phyloP scores from a whole-genome alignment of 2,888 invertebrate species.

The Drosophila cognata region DNA sequence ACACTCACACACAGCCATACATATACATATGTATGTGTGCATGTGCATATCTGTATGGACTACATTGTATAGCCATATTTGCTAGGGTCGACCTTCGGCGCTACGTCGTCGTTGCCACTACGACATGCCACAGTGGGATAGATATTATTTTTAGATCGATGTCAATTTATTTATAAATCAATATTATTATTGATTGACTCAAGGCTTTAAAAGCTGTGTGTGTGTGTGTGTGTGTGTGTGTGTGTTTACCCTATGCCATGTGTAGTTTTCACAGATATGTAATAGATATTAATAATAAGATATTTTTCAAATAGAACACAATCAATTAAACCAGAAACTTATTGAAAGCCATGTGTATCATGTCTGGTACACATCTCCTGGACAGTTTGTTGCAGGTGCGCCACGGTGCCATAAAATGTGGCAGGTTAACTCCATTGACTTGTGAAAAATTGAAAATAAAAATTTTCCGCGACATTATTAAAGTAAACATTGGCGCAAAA shows the following conservation, averaged over 20 bases:
- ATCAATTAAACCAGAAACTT: neutral
- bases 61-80: slow-evolving; percentile 72
- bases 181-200: neutral
- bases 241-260: neutral
- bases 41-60: slow-evolving; percentile 30
- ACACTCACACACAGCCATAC: neutral
- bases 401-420: slow-evolving; percentile 61
- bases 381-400: neutral
- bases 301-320: neutral
- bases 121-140: slow-evolving; percentile 31
- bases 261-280: neutral
- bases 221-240: neutral
- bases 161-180: neutral
- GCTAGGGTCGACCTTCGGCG: slow-evolving; percentile 36
- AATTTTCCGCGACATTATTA: slow-evolving; percentile 81
- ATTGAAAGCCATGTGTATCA: neutral
- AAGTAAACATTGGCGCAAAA: slow-evolving; percentile 79
- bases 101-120: slow-evolving; percentile 20
- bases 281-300: neutral
- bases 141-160: neutral
- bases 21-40: slow-evolving; percentile 17
- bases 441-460: slow-evolving; percentile 79
- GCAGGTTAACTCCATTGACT: slow-evolving; percentile 78
- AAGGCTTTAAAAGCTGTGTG: neutral
- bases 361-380: neutral